Conservation (phyloP, 2,113 vertebrate genomes). For the Sinosuthora webbiana region DNA sequence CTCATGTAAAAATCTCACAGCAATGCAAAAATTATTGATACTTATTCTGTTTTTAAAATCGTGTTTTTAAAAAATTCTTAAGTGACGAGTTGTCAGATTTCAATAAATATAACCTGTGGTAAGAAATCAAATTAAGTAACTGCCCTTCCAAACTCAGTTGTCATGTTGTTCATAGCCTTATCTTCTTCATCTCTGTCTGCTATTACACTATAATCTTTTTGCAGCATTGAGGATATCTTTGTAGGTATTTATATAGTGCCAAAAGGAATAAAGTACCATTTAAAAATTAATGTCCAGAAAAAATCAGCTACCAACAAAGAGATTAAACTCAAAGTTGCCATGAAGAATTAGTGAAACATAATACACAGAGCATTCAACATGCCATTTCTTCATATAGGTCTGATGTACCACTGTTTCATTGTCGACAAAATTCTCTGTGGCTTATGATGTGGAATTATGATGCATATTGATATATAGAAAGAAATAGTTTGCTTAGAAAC, state of each 20-base stretch:
- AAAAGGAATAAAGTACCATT: background rate
- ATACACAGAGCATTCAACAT: background rate
- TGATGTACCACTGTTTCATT: background rate
- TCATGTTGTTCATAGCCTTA: background rate
- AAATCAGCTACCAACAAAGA: background rate
- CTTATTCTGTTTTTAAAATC: background rate
- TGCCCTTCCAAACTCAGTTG: no score
- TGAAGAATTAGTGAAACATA: background rate
- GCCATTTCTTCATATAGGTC: background rate
- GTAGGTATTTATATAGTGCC: background rate
- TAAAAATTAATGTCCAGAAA: background rate
- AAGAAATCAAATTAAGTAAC: background rate
- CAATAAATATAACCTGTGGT: background rate
- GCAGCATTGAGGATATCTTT: background rate
- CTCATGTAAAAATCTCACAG: background rate
- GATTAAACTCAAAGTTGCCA: background rate
- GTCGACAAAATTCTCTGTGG: background rate
- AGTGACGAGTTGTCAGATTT: background rate
- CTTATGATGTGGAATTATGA: background rate
- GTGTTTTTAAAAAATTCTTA: background rate
- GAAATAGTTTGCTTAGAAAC: background rate
- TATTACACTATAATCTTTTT: background rate
- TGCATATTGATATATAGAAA: background rate
- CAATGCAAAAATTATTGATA: background rate
- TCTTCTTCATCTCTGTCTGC: background rate